Base-by-base conservation (phyloP, 2,113 vertebrate genomes). In the Lichenostomus cassidix region DNA sequence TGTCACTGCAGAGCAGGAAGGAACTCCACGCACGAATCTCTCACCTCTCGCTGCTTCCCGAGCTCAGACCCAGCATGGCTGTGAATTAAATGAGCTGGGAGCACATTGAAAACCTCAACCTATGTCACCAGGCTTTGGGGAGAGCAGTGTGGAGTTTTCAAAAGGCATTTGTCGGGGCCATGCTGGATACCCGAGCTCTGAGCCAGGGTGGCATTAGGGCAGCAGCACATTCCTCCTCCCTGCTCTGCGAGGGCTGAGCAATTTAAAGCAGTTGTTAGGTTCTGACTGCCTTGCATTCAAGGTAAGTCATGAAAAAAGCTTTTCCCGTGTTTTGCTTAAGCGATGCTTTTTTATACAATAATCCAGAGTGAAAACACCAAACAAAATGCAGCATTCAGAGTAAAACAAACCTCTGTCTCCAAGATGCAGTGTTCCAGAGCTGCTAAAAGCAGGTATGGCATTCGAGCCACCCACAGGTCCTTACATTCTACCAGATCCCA, bases 371-470 rank as follows among this genome's bases (percentile, higher is more conserved):
- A 80, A 55, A 90, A 41, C 0, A 8, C 41, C 41, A 83, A 89
- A 56, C 50, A 49, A 78, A 89, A 39, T 0, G 4, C 6, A 1
- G 88, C 82, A 17, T 11, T 92, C 59, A 21, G 31, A 60, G 37
- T 12, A 12, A 90, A 93, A 78, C 90, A 94, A 96, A 92, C 27
- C 42, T 84, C 83, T 75, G 46, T 16, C 50, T 27, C 52, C 60
- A 75, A 53, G 3, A 1, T 27, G 9, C 59, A 87, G 33, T 53
- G 65, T 68, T 78, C 71, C 10, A 11, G 55, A 87, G 82, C 8
- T 94, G 84, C 82, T 90, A 76, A 95, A 96, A 89, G 76, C 92
- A 96, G 79, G 87, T 90, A 73, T 12, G 15, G 83, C 69, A 91
- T 92, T 95, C 39, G 2, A 93, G 83, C 86, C 95, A 92, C 92